Percentiles rank a stretch among this genome's conserved stretches.
phyloP scores from a whole-genome alignment of 1,140 invertebrate species.

The Magallana ariakensis region DNA sequence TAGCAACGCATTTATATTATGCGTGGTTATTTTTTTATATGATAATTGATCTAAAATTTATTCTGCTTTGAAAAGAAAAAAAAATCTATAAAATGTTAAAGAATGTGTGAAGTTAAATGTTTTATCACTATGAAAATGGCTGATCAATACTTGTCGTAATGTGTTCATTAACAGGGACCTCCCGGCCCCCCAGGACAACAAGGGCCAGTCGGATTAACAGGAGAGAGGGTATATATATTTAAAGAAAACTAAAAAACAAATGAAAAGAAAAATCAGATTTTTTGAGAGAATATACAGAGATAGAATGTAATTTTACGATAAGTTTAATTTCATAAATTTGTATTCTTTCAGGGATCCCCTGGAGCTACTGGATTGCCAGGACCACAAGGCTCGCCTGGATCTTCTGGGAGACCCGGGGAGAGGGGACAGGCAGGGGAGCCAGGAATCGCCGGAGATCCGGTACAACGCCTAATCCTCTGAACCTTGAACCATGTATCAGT shows the following conservation, averaged over 20 bases:
- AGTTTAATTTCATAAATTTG: neutral
- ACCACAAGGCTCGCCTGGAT: conserved; percentile 61
- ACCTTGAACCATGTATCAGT: too few species aligned
- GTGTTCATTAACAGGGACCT: conserved; percentile 52
- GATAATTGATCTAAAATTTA: too few species aligned
- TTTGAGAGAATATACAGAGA: too few species aligned
- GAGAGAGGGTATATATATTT: conserved; percentile 53
- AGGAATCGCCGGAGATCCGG: conserved; percentile 63
- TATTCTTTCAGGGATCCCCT: conserved; percentile 60
- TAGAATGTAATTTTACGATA: too few species aligned
- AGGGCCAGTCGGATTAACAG: conserved; percentile 56
- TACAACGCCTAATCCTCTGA: neutral
- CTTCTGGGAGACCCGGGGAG: conserved; percentile 65
- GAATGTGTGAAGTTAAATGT: neutral
- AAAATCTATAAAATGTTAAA: neutral
- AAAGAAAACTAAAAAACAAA: too few species aligned
- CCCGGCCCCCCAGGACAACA: conserved; percentile 56
- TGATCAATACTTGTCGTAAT: neutral
- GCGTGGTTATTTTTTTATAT: too few species aligned
- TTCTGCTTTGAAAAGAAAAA: too few species aligned
- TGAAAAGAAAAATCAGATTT: too few species aligned
- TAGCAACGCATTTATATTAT: too few species aligned
- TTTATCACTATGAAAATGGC: neutral
- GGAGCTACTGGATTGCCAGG: conserved; percentile 68
- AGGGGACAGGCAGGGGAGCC: conserved; percentile 60